Base-by-base conservation (phyloP, 2,888 invertebrate genomes). In the Lepidochitona cinerea region DNA sequence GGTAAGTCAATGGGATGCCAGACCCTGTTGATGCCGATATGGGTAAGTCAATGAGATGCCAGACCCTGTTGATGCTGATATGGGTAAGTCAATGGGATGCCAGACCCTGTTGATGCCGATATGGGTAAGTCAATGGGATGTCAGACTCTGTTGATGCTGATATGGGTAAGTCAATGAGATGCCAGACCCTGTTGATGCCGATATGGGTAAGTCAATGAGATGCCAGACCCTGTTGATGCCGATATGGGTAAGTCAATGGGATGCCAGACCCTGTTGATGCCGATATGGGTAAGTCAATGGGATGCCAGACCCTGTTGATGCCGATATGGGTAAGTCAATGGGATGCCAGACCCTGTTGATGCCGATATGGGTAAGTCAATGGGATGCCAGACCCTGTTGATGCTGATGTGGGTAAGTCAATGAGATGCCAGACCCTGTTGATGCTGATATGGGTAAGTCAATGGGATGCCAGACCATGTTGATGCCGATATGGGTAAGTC, bases 271-370 rank as follows among this genome's bases (percentile, higher is more conserved):
- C 35, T n/a, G 29, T 66, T 12, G n/a, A 54, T 12, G 9, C 9
- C 9, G 41, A 41, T 9, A 41, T 9, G 41, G 18, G 9, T 41
- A 18, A 18, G 41, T 12, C 9, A 41, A 18, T 18, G 9, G 41
- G 98, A 93, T 94, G 83, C 98, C 97, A 9, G 96, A 98, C 92
- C 98, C 98, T 0, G 94, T 97, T 1, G 98, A 98, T 91, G 96
- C 96, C 68, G 94, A 52, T n/a, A n/a, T n/a, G n/a, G n/a, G n/a
- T n/a, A n/a, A n/a, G n/a, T n/a, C n/a, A 93, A 93, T 70, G 99
- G 99, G 98, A 93, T 94, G 83, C 98, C 97, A 9, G 97, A 98
- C 92, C 98, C 98, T 0, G 94, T 97, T 1, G 98, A 98, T 91
- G 96, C 96, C 68, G 94, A 95, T 88, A 95, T 95, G 74, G 93